phyloP scores from a whole-genome alignment of 2,888 invertebrate genomes.

The Nymphalis c-album region DNA sequence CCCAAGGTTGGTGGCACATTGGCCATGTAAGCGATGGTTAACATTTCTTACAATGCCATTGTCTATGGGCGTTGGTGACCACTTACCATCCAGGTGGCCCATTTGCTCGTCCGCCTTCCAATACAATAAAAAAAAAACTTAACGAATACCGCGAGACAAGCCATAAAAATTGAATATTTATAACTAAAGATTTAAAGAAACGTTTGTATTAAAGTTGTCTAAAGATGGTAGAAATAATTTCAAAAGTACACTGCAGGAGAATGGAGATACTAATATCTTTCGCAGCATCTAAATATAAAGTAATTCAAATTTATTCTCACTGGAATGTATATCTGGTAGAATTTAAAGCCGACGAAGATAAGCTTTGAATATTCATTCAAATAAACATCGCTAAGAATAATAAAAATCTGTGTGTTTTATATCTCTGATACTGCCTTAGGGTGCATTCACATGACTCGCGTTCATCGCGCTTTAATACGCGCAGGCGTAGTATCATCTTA shows the following conservation, averaged over 20 bases:
- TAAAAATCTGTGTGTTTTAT: slow-evolving; percentile 25
- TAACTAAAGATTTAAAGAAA: background rate
- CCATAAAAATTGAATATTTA: background rate
- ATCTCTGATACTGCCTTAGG: slow-evolving; percentile 11
- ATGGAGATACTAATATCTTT: slow-evolving; percentile 22
- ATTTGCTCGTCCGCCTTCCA: too few species aligned
- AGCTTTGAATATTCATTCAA: slow-evolving; percentile 39
- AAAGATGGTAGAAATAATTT: slow-evolving; percentile 6
- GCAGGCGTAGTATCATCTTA: too few species aligned
- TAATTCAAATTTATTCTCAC: slow-evolving; percentile 37
- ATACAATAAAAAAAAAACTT: too few species aligned
- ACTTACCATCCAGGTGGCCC: too few species aligned
- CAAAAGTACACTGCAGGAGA: slow-evolving; percentile 22
- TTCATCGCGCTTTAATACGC: too few species aligned
- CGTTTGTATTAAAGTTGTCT: slow-evolving; percentile 1
- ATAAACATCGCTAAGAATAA: slow-evolving; percentile 35
- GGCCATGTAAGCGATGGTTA: too few species aligned
- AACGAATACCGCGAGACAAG: too few species aligned
- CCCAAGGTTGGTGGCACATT: too few species aligned
- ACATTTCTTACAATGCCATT: too few species aligned
- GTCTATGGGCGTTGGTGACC: too few species aligned
- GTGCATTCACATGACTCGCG: too few species aligned
- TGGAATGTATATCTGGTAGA: slow-evolving; percentile 29
- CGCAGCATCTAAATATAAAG: slow-evolving; percentile 26
- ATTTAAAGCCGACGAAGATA: slow-evolving; percentile 36